These are phyloP conservation scores for Corythoichthys intestinalis DNA, from an alignment of 2,113 vertebrate species.

Conservation along the genomic window DNA sequence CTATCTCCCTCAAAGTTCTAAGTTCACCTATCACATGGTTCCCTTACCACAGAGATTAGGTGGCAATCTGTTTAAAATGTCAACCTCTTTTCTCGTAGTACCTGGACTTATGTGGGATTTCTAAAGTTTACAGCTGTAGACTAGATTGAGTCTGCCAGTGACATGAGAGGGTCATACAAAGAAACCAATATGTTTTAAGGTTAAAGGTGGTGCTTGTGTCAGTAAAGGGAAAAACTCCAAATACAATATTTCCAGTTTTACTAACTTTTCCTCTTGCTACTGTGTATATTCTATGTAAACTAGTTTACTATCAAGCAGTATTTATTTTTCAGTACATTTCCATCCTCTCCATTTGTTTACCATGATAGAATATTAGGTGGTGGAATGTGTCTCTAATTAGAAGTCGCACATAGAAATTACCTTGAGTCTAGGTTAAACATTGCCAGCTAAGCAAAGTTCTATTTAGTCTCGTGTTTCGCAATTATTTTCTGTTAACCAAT, in stretches of 20 bases:
- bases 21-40: slow-evolving; percentile 61
- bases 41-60: slow-evolving; percentile 56
- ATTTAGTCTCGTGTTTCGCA: no score
- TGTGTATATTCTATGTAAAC: not conserved
- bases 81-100: slow-evolving; percentile 48
- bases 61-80: slow-evolving; percentile 71
- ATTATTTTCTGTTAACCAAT: no score
- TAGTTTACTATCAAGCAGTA: no score
- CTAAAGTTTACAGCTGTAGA: slow-evolving; percentile 9
- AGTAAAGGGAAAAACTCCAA: not conserved
- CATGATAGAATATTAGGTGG: no score
- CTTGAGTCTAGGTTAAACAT: no score
- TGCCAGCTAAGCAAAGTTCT: no score
- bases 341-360: no score
- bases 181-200: slow-evolving; percentile 4
- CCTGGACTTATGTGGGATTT: slow-evolving; percentile 40
- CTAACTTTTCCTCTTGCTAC: not conserved
- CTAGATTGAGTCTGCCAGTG: not conserved
- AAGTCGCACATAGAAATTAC: no score
- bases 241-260: not conserved
- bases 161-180: not conserved
- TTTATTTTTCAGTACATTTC: no score
- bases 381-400: no score
- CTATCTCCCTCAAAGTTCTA: slow-evolving; percentile 61
- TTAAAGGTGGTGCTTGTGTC: not conserved